phyloP scores from a whole-genome alignment of 92 coral and sea anemone genomes.

The Blastomussa wellsi region DNA sequence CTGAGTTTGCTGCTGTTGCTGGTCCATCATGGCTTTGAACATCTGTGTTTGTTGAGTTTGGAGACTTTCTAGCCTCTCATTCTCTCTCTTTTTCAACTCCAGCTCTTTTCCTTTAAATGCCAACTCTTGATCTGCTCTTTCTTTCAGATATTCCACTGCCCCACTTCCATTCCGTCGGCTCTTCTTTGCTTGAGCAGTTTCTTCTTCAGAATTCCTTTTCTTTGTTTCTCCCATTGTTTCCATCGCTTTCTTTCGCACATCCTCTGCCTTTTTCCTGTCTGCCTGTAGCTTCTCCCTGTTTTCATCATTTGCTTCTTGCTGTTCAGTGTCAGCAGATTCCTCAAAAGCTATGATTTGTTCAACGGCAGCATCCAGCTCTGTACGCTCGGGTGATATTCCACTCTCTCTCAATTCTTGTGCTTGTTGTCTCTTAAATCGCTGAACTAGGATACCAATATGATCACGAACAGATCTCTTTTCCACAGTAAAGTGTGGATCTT shows the following conservation, averaged over 20 bases:
- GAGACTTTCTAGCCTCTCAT: constrained; percentile 12
- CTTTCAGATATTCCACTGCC: constrained; percentile 22
- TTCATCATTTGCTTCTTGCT: constrained; percentile 39
- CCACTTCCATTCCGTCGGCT: constrained; percentile 33
- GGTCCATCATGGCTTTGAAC: constrained; percentile 31
- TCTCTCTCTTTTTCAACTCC: constrained; percentile 26
- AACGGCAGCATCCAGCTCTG: constrained; percentile 44
- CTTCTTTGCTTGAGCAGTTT: constrained; percentile 21
- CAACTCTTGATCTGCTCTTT: constrained; percentile 25
- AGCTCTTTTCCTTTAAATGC: constrained; percentile 10
- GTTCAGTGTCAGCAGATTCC: constrained; percentile 52
- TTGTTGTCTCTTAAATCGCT: constrained; percentile 49
- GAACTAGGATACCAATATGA: constrained; percentile 38
- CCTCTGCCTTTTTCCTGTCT: constrained; percentile 48
- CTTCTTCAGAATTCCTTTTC: constrained; percentile 23
- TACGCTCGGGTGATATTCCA: constrained; percentile 43
- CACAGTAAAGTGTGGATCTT: constrained; percentile 37
- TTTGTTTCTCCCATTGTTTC: constrained; percentile 40
- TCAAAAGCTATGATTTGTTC: constrained; percentile 53
- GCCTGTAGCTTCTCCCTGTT: constrained; percentile 46
- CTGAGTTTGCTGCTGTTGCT: constrained; percentile 24
- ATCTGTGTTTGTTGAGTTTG: constrained; percentile 35
- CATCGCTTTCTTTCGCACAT: constrained; percentile 33
- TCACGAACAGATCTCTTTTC: constrained; percentile 46
- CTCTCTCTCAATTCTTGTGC: constrained; percentile 43